Evolutionary conservation across 2,113 vertebrate species (phyloP), one percentile per base, ranked within the genome.

Genomic region (Pleuronectes platessa): DNA sequence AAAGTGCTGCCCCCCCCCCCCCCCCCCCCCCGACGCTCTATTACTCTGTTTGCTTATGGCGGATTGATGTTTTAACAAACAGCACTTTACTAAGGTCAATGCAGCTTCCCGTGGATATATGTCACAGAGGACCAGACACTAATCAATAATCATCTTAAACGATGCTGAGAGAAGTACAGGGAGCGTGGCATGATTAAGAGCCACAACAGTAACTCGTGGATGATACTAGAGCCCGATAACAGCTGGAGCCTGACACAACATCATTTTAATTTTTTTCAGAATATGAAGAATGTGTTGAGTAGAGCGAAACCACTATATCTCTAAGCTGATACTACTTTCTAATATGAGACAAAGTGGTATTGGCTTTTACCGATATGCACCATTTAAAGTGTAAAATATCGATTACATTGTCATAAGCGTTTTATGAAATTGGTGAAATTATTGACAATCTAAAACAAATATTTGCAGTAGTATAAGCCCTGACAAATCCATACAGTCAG

Each of bases 131-230:
- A 51, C 54, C 7, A 76, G 64, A 82, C 72, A 45, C 27, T n/a
- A 66, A 80, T 80, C 77, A 71, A 84, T 79, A 81, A 64, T 55
- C 35, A 70, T 65, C 55, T 67, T 73, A 70, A 72, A 76, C 3
- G 9, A 61, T 76, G 65, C 68, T 12, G 40, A 45, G 17, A 77
- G 51, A 86, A 65, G 61, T 60, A 40, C 26, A 60, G 37, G 31
- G 31, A 63, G 62, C 63, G 37, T 11, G n/a, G 21, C 4, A 40
- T 59, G 20, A 73, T 76, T 64, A 68, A 21, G 55, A 74, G 11
- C 3, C 10, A 58, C 4, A 5, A 37, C 17, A n/a, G 20, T 14
- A 54, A 15, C 51, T 7, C 2, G 18, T 56, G 1, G 11, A 45
- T 53, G 23, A 35, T 54, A 60, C 9, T 13, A 67, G 20, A 31